phyloP scores from a whole-genome alignment of 2,797 vertebrate genomes.

The Peromyscus attwateri region DNA sequence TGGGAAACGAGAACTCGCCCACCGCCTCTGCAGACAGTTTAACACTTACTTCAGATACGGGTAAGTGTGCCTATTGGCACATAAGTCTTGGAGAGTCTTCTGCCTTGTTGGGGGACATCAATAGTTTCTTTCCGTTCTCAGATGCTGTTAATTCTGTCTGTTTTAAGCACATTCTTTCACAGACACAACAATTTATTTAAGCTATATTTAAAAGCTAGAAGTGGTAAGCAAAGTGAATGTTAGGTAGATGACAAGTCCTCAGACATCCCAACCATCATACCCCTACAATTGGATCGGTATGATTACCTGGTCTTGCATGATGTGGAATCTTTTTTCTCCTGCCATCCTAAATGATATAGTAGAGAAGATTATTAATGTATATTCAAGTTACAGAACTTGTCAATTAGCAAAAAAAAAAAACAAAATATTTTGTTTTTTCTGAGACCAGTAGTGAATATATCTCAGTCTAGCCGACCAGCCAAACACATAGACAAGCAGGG shows the following conservation, averaged over 20 bases:
- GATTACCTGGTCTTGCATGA: not conserved
- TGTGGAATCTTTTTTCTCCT: not conserved
- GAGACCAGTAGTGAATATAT: not conserved
- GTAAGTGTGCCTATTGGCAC: conserved; percentile 86
- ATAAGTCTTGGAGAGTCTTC: not conserved
- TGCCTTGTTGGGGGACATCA: not conserved
- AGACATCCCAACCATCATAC: not conserved
- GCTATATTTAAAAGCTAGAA: not conserved
- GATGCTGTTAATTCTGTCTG: not conserved
- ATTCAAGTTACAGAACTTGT: not conserved
- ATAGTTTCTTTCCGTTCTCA: not conserved
- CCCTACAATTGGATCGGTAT: not conserved
- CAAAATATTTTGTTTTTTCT: not conserved
- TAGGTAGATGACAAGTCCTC: not conserved
- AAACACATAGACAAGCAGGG: not conserved
- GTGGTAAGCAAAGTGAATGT: not conserved
- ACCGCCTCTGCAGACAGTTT: conserved; percentile 94
- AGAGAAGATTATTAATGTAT: not conserved
- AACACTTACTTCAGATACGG: conserved; percentile 93
- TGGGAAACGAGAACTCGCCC: conserved; percentile 93
- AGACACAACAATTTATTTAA: not conserved
- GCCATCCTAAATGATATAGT: not conserved
- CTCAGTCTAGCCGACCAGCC: not conserved
- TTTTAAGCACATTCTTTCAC: not conserved
- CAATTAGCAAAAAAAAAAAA: not conserved